Base-by-base conservation (phyloP, 2,888 invertebrate genomes). In the Drosophila mercatorum region DNA sequence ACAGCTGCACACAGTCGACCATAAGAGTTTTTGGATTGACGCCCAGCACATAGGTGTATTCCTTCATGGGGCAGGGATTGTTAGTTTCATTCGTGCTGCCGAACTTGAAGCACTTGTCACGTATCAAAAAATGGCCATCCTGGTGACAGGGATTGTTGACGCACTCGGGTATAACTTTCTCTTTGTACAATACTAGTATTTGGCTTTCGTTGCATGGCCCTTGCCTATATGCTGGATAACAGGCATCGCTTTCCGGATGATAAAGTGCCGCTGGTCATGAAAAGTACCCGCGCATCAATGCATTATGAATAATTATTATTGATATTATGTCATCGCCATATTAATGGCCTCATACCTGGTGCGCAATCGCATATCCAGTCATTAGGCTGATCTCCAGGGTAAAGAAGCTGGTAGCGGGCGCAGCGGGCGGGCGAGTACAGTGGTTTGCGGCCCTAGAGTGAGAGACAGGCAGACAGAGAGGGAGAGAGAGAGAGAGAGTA, bases 381-480 rank as follows among this genome's bases (percentile, higher is more conserved):
- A 70, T 94, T 94, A 56, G 92, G 93, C 78, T 95, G 94, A 78
- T 95, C 94, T 2, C 95, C 95, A 0, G 96, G 95, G 90, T 96
- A 96, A 8, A 94, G 94, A 0, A 95, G 89, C 92, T 96, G 95
- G 88, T 95, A 95, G 47, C 93, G 93, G 2, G 94, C 94, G 86
- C 96, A 96, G 81, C 92, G 93, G 0, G 94, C 93, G 1, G 95
- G 95, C 34, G 94, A 92, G 74, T 92, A 94, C 2, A 95, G 91
- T 10, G 96, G 95, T 63, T 92, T 91, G 6, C 95, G 91, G 38
- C 91, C 91, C 91, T 91, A 63, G 34, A 58, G 58, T 12, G 34
- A 43, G 38, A 41, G 26, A 17, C 2, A 22, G 22, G 22, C 22
- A 22, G 22, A 28, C 53, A 17, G 17, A 17, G 11, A 47, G 60